Base-by-base conservation (phyloP, 2,113 vertebrate genomes). In the Falco punctatus region DNA sequence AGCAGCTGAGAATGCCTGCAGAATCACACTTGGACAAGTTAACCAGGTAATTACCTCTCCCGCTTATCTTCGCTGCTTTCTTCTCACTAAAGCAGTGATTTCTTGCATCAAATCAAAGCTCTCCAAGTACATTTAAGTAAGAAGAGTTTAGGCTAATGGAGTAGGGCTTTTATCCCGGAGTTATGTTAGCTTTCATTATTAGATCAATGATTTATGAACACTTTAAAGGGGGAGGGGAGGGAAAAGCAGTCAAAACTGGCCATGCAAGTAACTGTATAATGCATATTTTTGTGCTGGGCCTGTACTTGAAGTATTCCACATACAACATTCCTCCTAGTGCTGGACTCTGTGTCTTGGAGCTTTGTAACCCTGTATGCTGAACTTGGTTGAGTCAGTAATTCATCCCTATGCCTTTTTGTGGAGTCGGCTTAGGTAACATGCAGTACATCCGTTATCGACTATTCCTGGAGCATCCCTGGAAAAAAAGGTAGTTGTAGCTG, bases 41-140 rank as follows among this genome's bases (percentile, higher is more conserved):
- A 98, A 97, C 93, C 98, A 99, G 99, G 99, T 99, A 98, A 94
- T 65, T 28, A 8, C 11, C 46, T 27, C 21, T 21, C 44, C n/a
- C 17, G 1, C 30, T 72, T 48, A 7, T 3, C 26, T 12, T 7
- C 5, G 7, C 30, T 32, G 8, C 51, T 78, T 80, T 44, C 49
- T 80, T 11, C 52, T 75, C 32, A 15, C 35, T 71, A 32, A 20
- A 62, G 28, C 38, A 27, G 38, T 2, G 3, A 27, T 64, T 86
- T 72, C 42, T 61, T 52, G 51, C 13, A 13, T 52, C 52, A 52
- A 55, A 83, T 73, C 54, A 23, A 10, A 80, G 59, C 55, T 69
- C 48, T 87, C 42, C 1, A 2, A 58, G 66, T 21, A 15, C 5
- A 8, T 48, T 48, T 24, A 24, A 35, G 58, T 30, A 30, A 33